Base-by-base conservation (phyloP, 2,113 vertebrate genomes). In the Lucifuga dentata region DNA sequence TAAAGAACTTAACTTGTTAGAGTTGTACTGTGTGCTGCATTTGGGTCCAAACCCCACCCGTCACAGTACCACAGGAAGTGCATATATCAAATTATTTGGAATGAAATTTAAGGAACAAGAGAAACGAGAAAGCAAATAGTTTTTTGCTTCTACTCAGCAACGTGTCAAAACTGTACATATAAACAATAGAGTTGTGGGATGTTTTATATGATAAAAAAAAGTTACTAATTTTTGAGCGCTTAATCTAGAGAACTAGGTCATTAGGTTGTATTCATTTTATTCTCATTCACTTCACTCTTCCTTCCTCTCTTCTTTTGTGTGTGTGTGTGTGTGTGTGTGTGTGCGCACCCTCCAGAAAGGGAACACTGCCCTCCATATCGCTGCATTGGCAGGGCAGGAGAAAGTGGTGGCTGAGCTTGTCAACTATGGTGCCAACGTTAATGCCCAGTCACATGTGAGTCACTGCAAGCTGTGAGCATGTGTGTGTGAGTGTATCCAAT, bases 341-440 rank as follows among this genome's bases (percentile, higher is more conserved):
- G 23, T 60, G 23, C 67, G 26, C 66, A 35, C 66, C 76, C 67
- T 73, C 78, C 91, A 99, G 98, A 99, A 99, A 73, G 98, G 98
- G 68, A 99, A 99, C 90, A 99, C 97, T 0, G 98, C 97, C 21
- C 93, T 99, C 66, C 98, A 99, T 87, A 99, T 99, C 0, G 98
- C 98, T 8, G 96, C 98, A 8, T 88, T 99, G 57, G 98, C 98
- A 2, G 93, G 93, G 38, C 92, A 93, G 83, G 91, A 92, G 88
- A 93, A 92, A 86, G 93, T 94, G 86, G 96, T 99, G 68, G 94
- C 94, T 55, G 96, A 98, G 61, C 93, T 99, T 9, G 93, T 95
- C 68, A 93, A 96, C 88, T 96, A 96, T 1, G 96, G 96, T 33
- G 98, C 95, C 90, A 98, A 98, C 0, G 95, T 99, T 84, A 99